These are phyloP conservation scores for Heliconius hermathena DNA, from an alignment of 1,140 invertebrate species.

Conservation along the genomic window DNA sequence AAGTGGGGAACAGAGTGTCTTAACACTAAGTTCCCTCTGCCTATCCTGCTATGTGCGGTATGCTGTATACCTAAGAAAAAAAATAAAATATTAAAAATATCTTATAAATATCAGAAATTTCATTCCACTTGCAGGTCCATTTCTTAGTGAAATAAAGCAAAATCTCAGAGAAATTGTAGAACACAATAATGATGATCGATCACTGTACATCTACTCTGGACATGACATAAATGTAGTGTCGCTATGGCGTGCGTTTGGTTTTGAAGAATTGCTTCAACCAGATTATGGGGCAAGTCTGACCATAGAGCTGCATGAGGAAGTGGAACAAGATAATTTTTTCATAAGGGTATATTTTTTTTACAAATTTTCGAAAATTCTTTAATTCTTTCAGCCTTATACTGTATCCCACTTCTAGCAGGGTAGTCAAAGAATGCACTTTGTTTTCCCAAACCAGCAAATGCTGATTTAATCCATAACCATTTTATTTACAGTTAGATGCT, in stretches of 20 bases:
- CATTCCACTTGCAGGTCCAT: conserved; percentile 70
- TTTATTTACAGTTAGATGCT: no score
- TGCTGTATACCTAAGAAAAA: no score
- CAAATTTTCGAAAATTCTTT: background rate
- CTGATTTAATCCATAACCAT: no score
- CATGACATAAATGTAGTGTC: conserved; percentile 90
- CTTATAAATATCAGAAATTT: conserved; percentile 15
- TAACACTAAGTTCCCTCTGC: no score
- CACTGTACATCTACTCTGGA: conserved; percentile 83
- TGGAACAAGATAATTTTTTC: conserved; percentile 65
- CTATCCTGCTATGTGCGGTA: no score
- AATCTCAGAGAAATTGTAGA: conserved; percentile 48
- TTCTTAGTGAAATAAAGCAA: conserved; percentile 75
- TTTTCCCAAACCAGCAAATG: no score
- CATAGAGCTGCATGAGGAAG: conserved; percentile 84
- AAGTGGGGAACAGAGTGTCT: no score
- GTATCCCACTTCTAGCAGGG: no score
- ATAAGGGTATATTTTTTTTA: conserved; percentile 56
- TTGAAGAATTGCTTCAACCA: conserved; percentile 84
- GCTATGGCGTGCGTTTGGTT: conserved; percentile 86
- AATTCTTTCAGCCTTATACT: background rate
- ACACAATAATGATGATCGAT: conserved; percentile 52
- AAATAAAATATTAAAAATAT: background rate
- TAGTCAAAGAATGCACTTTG: no score
- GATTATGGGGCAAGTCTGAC: conserved; percentile 87